phyloP scores from a whole-genome alignment of 2,888 invertebrate genomes.

The Podotricha telesiphe region DNA sequence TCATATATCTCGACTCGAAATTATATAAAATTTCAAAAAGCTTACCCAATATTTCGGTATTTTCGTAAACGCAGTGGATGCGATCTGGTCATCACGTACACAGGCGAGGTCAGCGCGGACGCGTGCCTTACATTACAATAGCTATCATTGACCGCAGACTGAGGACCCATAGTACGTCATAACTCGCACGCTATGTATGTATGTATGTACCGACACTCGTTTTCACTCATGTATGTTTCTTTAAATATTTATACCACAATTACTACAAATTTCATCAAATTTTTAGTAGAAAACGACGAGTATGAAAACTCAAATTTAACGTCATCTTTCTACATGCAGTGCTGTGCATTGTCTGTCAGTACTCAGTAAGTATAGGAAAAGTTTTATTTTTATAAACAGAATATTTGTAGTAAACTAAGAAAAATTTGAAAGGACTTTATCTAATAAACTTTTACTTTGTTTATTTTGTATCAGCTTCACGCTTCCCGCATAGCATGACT shows the following conservation, averaged over 20 bases:
- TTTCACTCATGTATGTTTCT: background rate
- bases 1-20: background rate
- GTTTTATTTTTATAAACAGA: too few species aligned
- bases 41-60: background rate
- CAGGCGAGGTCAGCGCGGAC: background rate
- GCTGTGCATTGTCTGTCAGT: too few species aligned
- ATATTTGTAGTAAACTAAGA: too few species aligned
- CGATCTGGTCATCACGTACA: background rate
- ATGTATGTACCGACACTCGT: background rate
- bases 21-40: background rate
- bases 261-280: too few species aligned
- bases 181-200: background rate
- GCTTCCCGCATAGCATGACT: too few species aligned
- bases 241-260: background rate
- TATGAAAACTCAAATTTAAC: too few species aligned
- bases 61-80: background rate
- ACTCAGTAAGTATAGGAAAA: too few species aligned
- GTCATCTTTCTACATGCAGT: too few species aligned
- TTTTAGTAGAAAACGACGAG: too few species aligned
- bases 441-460: too few species aligned
- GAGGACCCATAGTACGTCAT: constrained; percentile 5
- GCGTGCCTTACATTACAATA: constrained; percentile 14
- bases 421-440: too few species aligned
- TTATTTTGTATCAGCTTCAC: too few species aligned
- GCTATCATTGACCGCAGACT: background rate